phyloP scores from a whole-genome alignment of 1,140 invertebrate species.

The Lordiphosa clarofinis region DNA sequence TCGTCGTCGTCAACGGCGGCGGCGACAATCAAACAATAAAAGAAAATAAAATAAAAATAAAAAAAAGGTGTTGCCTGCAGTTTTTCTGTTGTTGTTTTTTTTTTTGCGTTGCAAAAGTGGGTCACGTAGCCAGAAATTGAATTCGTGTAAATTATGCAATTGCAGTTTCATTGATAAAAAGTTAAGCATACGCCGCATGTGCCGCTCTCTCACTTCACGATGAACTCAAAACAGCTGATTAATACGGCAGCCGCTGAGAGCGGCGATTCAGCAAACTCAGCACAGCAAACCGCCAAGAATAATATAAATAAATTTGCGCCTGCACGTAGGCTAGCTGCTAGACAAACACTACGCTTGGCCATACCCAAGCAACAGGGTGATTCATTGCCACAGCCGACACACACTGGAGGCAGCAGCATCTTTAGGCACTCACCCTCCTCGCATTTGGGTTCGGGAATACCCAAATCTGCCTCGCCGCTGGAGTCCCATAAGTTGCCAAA shows the following conservation, averaged over 20 bases:
- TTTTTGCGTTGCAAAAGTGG: slow-evolving; percentile 34
- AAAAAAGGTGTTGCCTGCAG: slow-evolving; percentile 41
- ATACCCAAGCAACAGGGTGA: slow-evolving; percentile 75
- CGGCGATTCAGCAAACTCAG: background rate
- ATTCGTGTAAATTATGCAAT: slow-evolving; percentile 53
- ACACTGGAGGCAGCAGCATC: slow-evolving; percentile 27
- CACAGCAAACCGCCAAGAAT: background rate
- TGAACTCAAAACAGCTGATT: slow-evolving; percentile 1
- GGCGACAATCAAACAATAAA: slow-evolving; percentile 25
- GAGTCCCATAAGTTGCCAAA: slow-evolving; percentile 73
- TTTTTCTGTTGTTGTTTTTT: slow-evolving; percentile 21
- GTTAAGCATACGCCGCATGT: slow-evolving; percentile 18
- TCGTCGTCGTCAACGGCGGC: too few relatives aligned
- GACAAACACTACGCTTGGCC: slow-evolving; percentile 69
- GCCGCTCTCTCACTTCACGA: background rate
- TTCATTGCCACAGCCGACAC: slow-evolving; percentile 14
- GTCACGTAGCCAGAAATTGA: slow-evolving; percentile 53
- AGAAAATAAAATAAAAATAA: slow-evolving; percentile 20
- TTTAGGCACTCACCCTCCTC: slow-evolving; percentile 65
- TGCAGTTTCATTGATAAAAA: slow-evolving; percentile 66
- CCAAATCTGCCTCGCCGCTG: slow-evolving; percentile 68
- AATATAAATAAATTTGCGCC: slow-evolving; percentile 69
- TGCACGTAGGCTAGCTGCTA: slow-evolving; percentile 74
- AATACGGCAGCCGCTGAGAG: too few relatives aligned
- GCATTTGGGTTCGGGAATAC: slow-evolving; percentile 24